phyloP scores from a whole-genome alignment of 1,140 invertebrate genomes.

The Penaeus japonicus region DNA sequence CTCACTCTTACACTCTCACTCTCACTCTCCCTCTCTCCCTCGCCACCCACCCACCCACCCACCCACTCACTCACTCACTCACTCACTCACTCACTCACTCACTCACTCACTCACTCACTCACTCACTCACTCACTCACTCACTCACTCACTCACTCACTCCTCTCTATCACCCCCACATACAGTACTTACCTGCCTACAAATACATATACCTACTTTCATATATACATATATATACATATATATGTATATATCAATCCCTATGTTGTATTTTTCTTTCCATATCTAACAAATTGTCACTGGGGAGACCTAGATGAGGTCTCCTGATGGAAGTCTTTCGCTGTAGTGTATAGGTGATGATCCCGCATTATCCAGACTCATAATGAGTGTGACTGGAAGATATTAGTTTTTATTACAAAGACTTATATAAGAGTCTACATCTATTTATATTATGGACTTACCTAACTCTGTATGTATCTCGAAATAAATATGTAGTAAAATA shows the following conservation, averaged over 20 bases:
- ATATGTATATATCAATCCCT: too few relatives aligned
- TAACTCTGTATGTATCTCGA: slow-evolving; percentile 51
- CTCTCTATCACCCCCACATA: background rate
- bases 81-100: too few relatives aligned
- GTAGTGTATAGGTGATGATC: slow-evolving; percentile 34
- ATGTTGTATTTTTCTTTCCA: background rate
- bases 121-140: background rate
- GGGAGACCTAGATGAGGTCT: slow-evolving; percentile 28
- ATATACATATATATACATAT: background rate
- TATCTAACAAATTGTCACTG: slow-evolving; percentile 14
- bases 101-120: too few relatives aligned
- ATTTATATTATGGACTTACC: slow-evolving; percentile 51
- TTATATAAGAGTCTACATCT: slow-evolving; percentile 47
- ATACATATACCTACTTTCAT: background rate
- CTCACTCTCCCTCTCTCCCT: too few relatives aligned
- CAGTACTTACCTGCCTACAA: background rate
- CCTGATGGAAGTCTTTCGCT: slow-evolving; percentile 49
- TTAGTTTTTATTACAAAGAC: slow-evolving; percentile 53
- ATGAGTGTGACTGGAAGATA: slow-evolving; percentile 28
- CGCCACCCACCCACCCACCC: too few relatives aligned
- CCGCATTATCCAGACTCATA: slow-evolving; percentile 26
- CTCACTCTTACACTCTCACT: too few relatives aligned
- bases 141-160: background rate
- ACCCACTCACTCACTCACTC: too few relatives aligned
- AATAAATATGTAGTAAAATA: slow-evolving; percentile 43